Evolutionary conservation across 1,140 invertebrate genomes (phyloP).

Genomic region (Patella vulgata): DNA sequence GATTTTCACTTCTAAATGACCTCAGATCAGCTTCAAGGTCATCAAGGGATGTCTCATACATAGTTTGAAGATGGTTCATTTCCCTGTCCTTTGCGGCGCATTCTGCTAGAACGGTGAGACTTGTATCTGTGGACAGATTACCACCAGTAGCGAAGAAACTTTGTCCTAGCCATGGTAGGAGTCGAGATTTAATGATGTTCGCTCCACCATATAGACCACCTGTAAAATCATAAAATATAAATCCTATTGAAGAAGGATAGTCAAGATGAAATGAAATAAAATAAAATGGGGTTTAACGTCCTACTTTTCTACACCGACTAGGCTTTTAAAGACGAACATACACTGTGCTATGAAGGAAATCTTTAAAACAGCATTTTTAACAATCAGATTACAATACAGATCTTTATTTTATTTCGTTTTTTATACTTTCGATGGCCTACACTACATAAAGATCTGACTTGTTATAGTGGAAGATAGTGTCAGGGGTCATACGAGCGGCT

Average conservation of each 20-base stretch:
- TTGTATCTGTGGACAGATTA: slow-evolving; percentile 53
- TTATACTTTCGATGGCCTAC: no score
- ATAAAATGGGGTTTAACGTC: not conserved
- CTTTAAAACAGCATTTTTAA: not conserved
- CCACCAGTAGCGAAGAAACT: slow-evolving; percentile 60
- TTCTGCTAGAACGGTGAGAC: slow-evolving; percentile 54
- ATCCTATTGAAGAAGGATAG: not conserved
- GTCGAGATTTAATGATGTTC: slow-evolving; percentile 60
- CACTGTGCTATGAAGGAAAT: not conserved
- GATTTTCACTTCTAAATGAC: slow-evolving; percentile 50
- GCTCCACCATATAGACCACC: slow-evolving; percentile 64
- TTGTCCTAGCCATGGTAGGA: slow-evolving; percentile 61
- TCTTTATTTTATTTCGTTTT: no score
- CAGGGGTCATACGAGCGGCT: no score
- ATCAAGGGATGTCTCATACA: slow-evolving; percentile 61
- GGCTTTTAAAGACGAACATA: no score
- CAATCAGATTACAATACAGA: no score
- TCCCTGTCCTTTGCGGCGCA: slow-evolving; percentile 60
- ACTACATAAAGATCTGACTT: no score
- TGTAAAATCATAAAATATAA: slow-evolving; percentile 23
- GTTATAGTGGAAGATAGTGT: no score
- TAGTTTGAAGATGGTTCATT: slow-evolving; percentile 57
- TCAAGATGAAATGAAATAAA: not conserved
- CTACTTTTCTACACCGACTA: no score
- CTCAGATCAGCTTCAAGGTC: slow-evolving; percentile 58